Conservation (phyloP, 2,113 vertebrate genomes). For the Gopherus flavomarginatus region DNA sequence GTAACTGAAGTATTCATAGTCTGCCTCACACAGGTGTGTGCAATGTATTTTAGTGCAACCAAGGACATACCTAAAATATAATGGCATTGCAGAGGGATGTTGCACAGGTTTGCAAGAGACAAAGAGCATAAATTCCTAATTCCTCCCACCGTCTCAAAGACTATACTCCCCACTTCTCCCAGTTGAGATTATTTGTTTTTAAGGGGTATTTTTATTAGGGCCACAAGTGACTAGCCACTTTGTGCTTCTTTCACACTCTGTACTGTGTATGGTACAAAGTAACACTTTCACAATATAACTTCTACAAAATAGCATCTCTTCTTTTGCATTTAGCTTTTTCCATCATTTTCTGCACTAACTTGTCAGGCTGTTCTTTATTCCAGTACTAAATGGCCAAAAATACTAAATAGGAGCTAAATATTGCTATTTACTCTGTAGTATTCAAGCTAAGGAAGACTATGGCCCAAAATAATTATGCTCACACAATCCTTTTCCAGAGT, state of each 20-base stretch:
- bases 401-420: neutral
- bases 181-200: neutral
- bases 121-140: neutral
- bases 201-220: neutral
- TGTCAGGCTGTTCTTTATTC: neutral
- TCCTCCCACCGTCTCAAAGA: neutral
- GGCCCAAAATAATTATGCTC: neutral
- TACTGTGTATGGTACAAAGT: neutral
- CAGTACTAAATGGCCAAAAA: neutral
- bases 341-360: neutral
- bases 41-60: neutral
- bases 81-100: neutral
- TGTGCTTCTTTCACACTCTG: neutral
- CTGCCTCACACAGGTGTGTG: too few relatives aligned
- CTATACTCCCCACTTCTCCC: neutral
- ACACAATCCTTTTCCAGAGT: neutral
- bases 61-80: neutral
- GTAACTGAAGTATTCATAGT: neutral
- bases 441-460: neutral
- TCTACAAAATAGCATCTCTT: accelerated
- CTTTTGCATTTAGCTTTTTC: neutral
- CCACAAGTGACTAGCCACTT: neutral
- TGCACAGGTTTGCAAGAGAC: neutral
- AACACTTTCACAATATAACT: neutral
- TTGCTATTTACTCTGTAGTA: neutral